Evolutionary conservation across 1,140 invertebrate species (phyloP), one percentile per base, ranked within the genome.

Genomic region (Aleiodes sp.): DNA sequence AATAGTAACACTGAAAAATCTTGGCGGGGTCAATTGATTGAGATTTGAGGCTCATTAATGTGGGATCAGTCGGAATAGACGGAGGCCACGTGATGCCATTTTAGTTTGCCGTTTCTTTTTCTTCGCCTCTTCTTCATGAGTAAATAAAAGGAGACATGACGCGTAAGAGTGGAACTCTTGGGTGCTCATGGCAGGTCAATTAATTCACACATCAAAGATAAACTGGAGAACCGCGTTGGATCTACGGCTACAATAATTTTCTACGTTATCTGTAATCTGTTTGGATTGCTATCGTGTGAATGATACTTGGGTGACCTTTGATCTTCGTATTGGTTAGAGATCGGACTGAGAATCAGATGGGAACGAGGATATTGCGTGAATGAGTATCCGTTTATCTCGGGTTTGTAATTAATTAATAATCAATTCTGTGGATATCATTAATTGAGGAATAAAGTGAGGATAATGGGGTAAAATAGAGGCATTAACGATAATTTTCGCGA

Each of bases 231-330:
- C n/a, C 21, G 10, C 3, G 46, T 16, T 4, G 46, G 26, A 1
- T 52, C 21, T 8, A 2, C 21, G 26, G 26, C 26, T 16, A 24
- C 46, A 52, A 52, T 52, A 21, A 52, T 52, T 52, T 52, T 24
- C 46, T 24, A 52, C 21, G 46, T 8, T 16, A 52, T 52, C 16
- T 52, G 46, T 52, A 52, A 52, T 52, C 21, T 24, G 46, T 26
- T 16, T 16, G 46, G 46, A 52, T 52, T 52, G 46, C 26, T 52
- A 52, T 52, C 46, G n/a, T 52, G 19, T 19, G 21, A 52, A 52
- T 52, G 46, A 24, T 52, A 4, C 46, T 24, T 21, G n/a, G n/a
- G 16, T 52, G 21, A 24, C 46, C 46, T 24, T 52, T 52, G 19
- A 52, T 52, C 26, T 52, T 52, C 21, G 21, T 24, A 52, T 52